phyloP scores from a whole-genome alignment of 1,140 invertebrate genomes.

The Drosophila lacteicornis region DNA sequence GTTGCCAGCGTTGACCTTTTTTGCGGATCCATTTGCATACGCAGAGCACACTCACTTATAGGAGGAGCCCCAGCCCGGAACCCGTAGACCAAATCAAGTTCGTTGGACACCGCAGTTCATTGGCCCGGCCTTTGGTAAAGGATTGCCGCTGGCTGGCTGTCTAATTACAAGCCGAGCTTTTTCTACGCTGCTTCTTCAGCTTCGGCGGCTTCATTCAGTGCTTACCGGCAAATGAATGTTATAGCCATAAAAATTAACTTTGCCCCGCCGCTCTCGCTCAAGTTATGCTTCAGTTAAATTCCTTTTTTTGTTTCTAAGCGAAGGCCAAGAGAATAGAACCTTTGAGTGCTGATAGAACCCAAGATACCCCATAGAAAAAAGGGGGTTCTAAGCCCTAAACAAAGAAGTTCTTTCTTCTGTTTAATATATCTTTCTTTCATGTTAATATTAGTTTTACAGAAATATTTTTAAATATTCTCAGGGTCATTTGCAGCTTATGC shows the following conservation, averaged over 20 bases:
- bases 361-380: constrained; percentile 10
- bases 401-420: not conserved
- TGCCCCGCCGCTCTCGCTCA: constrained; percentile 55
- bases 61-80: constrained; percentile 4
- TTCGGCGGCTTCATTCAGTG: constrained; percentile 27
- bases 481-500: constrained; percentile 10
- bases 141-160: constrained; percentile 70
- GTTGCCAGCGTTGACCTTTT: constrained; percentile 66
- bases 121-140: constrained; percentile 61
- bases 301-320: constrained; percentile 42
- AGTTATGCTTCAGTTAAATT: constrained; percentile 82
- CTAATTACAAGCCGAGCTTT: constrained; percentile 79
- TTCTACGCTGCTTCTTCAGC: constrained; percentile 33
- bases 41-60: constrained; percentile 26
- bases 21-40: constrained; percentile 76
- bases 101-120: constrained; percentile 75
- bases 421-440: not conserved
- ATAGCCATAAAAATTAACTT: constrained; percentile 81
- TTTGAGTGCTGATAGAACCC: constrained; percentile 14
- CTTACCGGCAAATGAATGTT: constrained; percentile 82
- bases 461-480: constrained; percentile 1
- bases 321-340: constrained; percentile 23
- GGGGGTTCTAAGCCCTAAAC: not conserved
- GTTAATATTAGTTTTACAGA: constrained; percentile 1
- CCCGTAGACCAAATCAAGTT: constrained; percentile 76